Evolutionary conservation across 2,888 invertebrate genomes (phyloP).

Genomic region (Emmelina monodactyla): DNA sequence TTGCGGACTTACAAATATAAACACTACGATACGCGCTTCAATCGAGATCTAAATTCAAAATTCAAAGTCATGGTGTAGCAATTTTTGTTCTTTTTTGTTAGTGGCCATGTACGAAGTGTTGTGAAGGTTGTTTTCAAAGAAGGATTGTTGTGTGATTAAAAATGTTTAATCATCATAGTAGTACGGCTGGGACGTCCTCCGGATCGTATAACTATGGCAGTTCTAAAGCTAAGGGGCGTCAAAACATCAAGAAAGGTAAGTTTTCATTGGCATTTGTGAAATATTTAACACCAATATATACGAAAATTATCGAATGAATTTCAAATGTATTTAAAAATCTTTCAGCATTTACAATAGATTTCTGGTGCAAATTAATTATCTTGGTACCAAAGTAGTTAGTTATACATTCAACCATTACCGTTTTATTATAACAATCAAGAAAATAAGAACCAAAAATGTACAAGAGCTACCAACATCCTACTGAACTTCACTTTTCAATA

Average conservation of each 20-base stretch:
- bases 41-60: background rate
- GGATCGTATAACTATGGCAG: too few species aligned
- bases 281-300: too few species aligned
- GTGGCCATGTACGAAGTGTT: background rate
- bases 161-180: constrained; percentile 1
- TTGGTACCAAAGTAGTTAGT: background rate
- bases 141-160: background rate
- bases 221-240: too few species aligned
- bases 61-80: too few species aligned
- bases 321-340: too few species aligned
- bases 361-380: too few species aligned
- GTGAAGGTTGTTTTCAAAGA: background rate
- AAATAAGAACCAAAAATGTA: background rate
- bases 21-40: background rate
- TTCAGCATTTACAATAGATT: too few species aligned
- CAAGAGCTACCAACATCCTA: background rate
- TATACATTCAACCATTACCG: background rate
- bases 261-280: too few species aligned
- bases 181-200: too few species aligned
- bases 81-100: too few species aligned
- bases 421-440: background rate
- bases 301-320: too few species aligned
- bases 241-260: too few species aligned
- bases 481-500: background rate
- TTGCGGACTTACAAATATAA: constrained; percentile 22